Evolutionary conservation across 2,888 invertebrate genomes (phyloP), one percentile per base, ranked within the genome.

Genomic region (Cheilosia variabilis): DNA sequence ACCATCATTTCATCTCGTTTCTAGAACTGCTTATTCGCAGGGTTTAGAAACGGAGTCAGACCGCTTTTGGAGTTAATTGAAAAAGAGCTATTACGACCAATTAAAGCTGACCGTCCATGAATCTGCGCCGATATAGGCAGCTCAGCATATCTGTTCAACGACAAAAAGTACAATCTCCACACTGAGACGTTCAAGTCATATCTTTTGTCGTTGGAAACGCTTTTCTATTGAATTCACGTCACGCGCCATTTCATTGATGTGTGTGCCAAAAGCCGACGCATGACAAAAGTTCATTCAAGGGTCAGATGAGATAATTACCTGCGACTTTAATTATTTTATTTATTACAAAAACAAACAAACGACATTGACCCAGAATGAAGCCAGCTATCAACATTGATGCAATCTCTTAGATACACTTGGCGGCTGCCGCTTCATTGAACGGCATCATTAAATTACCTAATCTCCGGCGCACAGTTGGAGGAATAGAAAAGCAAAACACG

Each of bases 301-400:
- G 37, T 37, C n/a, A 41, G 53, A 55, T 19, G 19, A 31, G 45
- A 31, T 45, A 62, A 63, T 63, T 45, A 55, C 9, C 22, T n/a
- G 53, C 63, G 31, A 24, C 62, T 45, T 63, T 45, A 45, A 55
- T 50, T 60, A 60, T 13, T 37, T 52, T 52, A 50, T 27, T 15
- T 6, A 45, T 17, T 27, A 41, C 52, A 50, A 58, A 13, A 15
- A 10, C 22, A 37, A 60, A 58, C 37, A 45, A 52, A 57, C 58
- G 50, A 31, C 80, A 53, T 80, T 80, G 72, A 73, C 80, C 80
- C 73, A 62, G 53, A 72, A 66, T 27, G 22, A 22, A 66, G n/a
- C 19, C 52, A 73, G 37, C 53, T 73, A 73, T 60, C 45, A 66
- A 37, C 53, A 45, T 13, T 34, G 77, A 52, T 60, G 45, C 53